These are phyloP conservation scores for Ridgeia piscesae DNA, from an alignment of 1,140 invertebrate species.

Conservation along the genomic window DNA sequence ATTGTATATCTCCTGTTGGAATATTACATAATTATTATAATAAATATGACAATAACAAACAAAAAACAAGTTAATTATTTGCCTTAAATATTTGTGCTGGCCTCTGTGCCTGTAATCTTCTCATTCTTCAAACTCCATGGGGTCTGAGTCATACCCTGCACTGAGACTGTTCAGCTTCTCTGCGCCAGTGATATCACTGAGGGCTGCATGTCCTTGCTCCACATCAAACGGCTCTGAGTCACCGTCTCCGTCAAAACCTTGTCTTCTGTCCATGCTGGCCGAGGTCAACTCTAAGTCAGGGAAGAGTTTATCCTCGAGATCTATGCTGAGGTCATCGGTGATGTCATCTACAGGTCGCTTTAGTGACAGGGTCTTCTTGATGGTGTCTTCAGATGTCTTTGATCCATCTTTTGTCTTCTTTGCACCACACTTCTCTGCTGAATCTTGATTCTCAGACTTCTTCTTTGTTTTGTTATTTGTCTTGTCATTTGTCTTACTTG, in stretches of 20 bases:
- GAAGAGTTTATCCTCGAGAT: not conserved
- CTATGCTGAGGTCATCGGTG: not conserved
- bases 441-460: not conserved
- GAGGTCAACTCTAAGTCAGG: not conserved
- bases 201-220: not conserved
- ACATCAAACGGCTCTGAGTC: not conserved
- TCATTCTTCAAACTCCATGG: conserved; percentile 5
- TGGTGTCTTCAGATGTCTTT: not conserved
- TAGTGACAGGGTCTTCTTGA: not conserved
- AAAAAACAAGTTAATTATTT: not conserved
- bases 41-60: not conserved
- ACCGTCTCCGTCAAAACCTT: not conserved
- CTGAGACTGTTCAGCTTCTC: not conserved
- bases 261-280: not conserved
- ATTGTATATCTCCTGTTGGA: not conserved
- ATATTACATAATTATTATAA: not conserved
- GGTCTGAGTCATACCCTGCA: not conserved
- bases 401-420: not conserved
- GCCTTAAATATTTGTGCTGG: not conserved
- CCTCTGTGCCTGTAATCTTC: not conserved
- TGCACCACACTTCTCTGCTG: not conserved
- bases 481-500: not conserved
- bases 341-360: not conserved
- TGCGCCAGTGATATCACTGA: not conserved
- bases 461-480: not conserved